Conservation (phyloP, 2,797 vertebrate species). For the Lindbergichthys nudifrons region DNA sequence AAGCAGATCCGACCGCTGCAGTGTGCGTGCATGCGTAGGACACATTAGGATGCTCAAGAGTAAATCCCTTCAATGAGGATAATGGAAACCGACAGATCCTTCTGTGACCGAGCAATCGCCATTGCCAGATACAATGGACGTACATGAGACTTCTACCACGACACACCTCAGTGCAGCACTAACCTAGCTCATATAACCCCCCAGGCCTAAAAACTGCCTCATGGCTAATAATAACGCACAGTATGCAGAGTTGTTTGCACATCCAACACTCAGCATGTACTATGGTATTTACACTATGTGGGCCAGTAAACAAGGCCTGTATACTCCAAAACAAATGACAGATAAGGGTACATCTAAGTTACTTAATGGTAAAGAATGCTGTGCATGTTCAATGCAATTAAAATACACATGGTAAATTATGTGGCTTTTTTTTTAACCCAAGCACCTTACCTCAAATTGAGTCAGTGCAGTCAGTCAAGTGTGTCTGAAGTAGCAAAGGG, state of each 20-base stretch:
- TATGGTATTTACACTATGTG: conserved; percentile 8
- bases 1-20: conserved; percentile 19
- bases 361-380: background rate
- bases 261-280: conserved; percentile 40
- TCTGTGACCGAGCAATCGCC: conserved; percentile 37
- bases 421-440: background rate
- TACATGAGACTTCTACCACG: conserved; percentile 38
- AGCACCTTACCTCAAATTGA: background rate
- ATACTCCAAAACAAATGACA: background rate
- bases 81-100: conserved; percentile 51
- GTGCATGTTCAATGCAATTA: background rate
- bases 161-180: conserved; percentile 14
- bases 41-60: conserved; percentile 62
- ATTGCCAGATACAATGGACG: conserved; percentile 35
- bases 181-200: conserved; percentile 34
- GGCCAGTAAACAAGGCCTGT: background rate
- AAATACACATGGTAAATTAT: background rate
- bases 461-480: background rate
- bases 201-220: conserved; percentile 46
- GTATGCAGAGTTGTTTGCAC: conserved; percentile 33
- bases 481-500: conserved; percentile 6
- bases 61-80: conserved; percentile 79
- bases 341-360: background rate
- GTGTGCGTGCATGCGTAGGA: conserved; percentile 26
- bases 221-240: conserved; percentile 70